These are phyloP conservation scores for Hucho hucho DNA, from an alignment of 2,113 vertebrate genomes.

Conservation along the genomic window DNA sequence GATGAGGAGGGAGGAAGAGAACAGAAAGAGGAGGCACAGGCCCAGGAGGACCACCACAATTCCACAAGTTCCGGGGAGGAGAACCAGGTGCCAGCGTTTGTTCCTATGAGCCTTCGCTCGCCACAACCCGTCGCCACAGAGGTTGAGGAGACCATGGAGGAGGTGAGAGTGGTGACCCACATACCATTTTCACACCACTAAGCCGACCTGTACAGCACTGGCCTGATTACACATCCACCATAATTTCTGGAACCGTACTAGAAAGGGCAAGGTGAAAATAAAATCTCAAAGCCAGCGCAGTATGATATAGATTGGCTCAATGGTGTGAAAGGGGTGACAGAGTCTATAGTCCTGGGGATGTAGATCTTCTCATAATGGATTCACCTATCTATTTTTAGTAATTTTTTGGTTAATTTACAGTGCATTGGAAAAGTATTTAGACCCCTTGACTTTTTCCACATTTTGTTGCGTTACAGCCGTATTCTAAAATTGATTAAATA, in stretches of 20 bases:
- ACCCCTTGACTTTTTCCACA: too few relatives aligned
- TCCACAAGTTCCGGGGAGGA: constrained; percentile 73
- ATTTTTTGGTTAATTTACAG: too few relatives aligned
- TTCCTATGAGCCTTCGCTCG: constrained; percentile 83
- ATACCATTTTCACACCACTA: not conserved
- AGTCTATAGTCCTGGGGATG: too few relatives aligned
- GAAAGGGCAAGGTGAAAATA: not conserved
- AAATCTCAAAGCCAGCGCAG: not conserved
- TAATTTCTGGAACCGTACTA: too few relatives aligned
- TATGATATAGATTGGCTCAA: not conserved
- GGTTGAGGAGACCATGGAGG: constrained; percentile 88
- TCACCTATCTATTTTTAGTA: not conserved
- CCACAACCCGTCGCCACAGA: constrained; percentile 73
- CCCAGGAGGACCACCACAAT: constrained; percentile 64
- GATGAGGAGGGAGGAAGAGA: constrained; percentile 52
- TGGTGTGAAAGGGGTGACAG: too few relatives aligned
- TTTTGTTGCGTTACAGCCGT: too few relatives aligned
- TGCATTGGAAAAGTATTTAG: too few relatives aligned
- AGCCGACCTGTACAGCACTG: too few relatives aligned
- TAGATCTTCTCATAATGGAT: not conserved
- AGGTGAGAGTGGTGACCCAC: constrained; percentile 70
- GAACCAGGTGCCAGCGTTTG: constrained; percentile 81
- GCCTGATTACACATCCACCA: too few relatives aligned
- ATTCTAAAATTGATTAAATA: too few relatives aligned
- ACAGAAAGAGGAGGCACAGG: constrained; percentile 22